Percentiles rank a stretch among this genome's conserved stretches.
phyloP scores from a whole-genome alignment of 1,140 invertebrate genomes.

The Sarcophaga peregrina region DNA sequence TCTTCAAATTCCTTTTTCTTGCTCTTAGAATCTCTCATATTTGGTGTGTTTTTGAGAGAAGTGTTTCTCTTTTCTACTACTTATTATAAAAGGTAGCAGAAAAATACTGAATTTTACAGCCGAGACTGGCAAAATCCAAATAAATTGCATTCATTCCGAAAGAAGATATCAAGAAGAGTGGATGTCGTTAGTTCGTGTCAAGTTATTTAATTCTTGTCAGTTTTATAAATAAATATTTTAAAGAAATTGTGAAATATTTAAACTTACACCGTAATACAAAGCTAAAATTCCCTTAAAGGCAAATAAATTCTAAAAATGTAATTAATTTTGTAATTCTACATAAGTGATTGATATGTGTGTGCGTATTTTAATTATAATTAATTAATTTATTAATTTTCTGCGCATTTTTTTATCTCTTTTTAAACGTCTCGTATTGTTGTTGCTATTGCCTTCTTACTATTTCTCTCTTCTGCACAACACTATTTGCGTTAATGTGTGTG shows the following conservation, averaged over 20 bases:
- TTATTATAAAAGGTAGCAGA: neutral
- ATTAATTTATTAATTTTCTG: constrained; percentile 39
- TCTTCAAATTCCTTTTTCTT: neutral
- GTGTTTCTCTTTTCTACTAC: neutral
- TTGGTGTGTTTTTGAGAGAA: neutral
- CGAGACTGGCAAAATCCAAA: neutral
- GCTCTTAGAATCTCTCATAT: neutral
- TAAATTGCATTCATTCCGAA: constrained; percentile 37
- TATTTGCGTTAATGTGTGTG: too few relatives aligned
- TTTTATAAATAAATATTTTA: neutral
- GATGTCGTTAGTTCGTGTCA: neutral
- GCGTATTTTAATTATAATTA: constrained; percentile 29
- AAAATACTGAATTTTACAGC: neutral
- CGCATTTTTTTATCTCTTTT: constrained; percentile 12
- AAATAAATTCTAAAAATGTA: neutral
- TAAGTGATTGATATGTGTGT: neutral
- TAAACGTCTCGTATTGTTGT: neutral
- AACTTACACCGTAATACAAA: neutral
- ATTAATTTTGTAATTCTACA: neutral
- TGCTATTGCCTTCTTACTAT: constrained; percentile 4
- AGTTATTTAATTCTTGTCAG: neutral
- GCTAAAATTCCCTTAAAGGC: neutral
- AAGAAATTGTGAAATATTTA: neutral
- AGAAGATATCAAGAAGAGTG: neutral
- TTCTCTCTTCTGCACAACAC: neutral